A percentile compares a stretch with the other conserved stretches of the same genome.
These are phyloP conservation scores for Asarcornis scutulata DNA, from an alignment of 2,113 vertebrate species.

Conservation along the genomic window DNA sequence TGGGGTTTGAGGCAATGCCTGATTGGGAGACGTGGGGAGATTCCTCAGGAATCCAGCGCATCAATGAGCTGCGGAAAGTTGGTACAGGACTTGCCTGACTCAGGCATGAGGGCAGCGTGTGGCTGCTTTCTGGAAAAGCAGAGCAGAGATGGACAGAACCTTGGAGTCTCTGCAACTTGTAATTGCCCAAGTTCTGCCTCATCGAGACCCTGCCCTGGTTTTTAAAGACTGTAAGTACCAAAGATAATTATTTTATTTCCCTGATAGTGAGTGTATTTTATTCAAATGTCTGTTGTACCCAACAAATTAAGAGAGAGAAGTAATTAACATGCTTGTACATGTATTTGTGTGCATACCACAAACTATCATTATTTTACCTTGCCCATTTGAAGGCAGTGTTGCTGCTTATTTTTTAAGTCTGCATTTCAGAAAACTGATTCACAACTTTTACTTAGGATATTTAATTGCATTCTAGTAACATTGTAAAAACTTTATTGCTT, in stretches of 20 bases:
- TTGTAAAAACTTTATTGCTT: neutral
- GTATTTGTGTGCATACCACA: neutral
- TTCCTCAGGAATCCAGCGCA: conserved; percentile 74
- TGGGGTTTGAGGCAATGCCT: conserved; percentile 72
- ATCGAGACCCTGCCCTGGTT: conserved; percentile 75
- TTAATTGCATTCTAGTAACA: neutral
- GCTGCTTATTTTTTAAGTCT: neutral
- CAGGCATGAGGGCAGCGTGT: conserved; percentile 72
- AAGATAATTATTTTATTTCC: neutral
- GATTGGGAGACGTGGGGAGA: conserved; percentile 79
- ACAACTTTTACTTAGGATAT: neutral
- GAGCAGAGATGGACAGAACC: conserved; percentile 74
- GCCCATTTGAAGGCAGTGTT: no score
- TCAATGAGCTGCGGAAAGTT: conserved; percentile 75
- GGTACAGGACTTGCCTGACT: conserved; percentile 55
- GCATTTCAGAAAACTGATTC: neutral
- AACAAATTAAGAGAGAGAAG: neutral
- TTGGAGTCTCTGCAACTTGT: conserved; percentile 76
- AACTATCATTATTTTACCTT: neutral
- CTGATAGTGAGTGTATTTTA: conserved; percentile 17
- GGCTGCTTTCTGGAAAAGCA: conserved; percentile 55
- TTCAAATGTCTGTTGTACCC: neutral
- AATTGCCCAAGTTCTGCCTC: conserved; percentile 73
- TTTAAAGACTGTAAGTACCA: conserved; percentile 86
- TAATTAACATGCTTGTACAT: neutral